Conservation (phyloP, 1,140 invertebrate genomes). For the Drosophila serrata region DNA sequence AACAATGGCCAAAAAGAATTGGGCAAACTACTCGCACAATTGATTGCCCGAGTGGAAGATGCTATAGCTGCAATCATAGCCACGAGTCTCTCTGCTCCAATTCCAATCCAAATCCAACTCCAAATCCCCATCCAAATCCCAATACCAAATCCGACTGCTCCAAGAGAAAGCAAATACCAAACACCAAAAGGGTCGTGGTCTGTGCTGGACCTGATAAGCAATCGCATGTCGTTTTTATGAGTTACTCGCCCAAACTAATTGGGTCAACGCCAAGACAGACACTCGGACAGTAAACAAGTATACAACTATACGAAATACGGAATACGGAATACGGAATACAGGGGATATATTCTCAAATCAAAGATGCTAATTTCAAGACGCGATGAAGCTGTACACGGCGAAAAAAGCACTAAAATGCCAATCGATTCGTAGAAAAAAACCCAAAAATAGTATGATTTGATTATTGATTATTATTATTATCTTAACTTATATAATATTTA, state of each 20-base stretch:
- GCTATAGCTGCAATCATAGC: constrained; percentile 42
- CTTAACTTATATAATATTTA: background rate
- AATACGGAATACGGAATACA: background rate
- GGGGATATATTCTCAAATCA: constrained; percentile 65
- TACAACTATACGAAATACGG: background rate
- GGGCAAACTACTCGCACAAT: constrained; percentile 15
- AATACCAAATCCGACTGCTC: constrained; percentile 25
- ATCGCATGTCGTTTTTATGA: constrained; percentile 76
- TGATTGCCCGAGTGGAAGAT: constrained; percentile 18
- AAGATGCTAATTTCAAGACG: constrained; percentile 71
- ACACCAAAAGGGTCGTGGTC: constrained; percentile 42
- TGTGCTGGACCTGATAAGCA: constrained; percentile 48
- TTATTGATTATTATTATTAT: background rate
- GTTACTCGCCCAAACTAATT: constrained; percentile 73
- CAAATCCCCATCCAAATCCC: constrained; percentile 18
- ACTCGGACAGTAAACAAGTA: constrained; percentile 2
- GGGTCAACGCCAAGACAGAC: constrained; percentile 57
- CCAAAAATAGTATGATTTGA: background rate
- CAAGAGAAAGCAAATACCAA: constrained; percentile 66
- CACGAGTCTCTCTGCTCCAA: constrained; percentile 48
- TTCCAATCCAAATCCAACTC: constrained; percentile 37
- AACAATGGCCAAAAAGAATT: constrained; percentile 68
- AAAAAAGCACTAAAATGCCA: constrained; percentile 4
- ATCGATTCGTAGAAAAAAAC: background rate
- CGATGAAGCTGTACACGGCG: constrained; percentile 9